Evolutionary conservation across 2,888 invertebrate genomes (phyloP).

Genomic region (Baronia brevicornis): DNA sequence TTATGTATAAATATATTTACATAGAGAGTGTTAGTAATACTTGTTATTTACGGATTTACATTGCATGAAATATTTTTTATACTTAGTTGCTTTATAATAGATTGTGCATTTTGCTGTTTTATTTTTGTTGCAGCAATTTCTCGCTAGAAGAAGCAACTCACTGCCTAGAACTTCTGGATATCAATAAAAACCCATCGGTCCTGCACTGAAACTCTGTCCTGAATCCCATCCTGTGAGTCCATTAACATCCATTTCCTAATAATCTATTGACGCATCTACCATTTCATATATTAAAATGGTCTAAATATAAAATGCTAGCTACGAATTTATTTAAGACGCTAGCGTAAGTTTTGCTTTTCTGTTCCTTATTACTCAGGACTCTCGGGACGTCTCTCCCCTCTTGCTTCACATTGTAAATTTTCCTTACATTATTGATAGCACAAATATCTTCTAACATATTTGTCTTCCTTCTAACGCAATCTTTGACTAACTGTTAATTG

Average conservation of each 20-base stretch:
- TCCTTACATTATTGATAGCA: no score
- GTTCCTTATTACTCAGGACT: no score
- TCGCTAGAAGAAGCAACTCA: slow-evolving; percentile 55
- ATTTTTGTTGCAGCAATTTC: slow-evolving; percentile 68
- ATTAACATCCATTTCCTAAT: slow-evolving; percentile 10
- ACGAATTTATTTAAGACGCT: no score
- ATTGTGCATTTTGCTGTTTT: slow-evolving; percentile 67
- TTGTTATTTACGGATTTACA: slow-evolving; percentile 20
- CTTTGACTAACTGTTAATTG: slow-evolving; percentile 21
- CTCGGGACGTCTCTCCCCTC: no score
- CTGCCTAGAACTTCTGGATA: slow-evolving; percentile 47
- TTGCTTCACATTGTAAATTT: no score
- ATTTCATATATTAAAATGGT: no score
- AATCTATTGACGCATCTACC: slow-evolving; percentile 17
- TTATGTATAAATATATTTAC: no score
- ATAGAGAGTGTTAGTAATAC: slow-evolving; percentile 1
- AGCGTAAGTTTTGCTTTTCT: no score
- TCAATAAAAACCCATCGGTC: slow-evolving; percentile 43
- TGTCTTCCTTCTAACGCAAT: slow-evolving; percentile 4
- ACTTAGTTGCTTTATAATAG: slow-evolving; percentile 49
- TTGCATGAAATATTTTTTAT: slow-evolving; percentile 34
- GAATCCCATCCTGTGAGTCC: slow-evolving; percentile 20
- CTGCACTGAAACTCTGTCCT: no score
- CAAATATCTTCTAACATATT: background rate
- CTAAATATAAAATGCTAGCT: no score